Evolutionary conservation across 2,113 vertebrate species (phyloP).

Genomic region (Cochlearius cochlearius): DNA sequence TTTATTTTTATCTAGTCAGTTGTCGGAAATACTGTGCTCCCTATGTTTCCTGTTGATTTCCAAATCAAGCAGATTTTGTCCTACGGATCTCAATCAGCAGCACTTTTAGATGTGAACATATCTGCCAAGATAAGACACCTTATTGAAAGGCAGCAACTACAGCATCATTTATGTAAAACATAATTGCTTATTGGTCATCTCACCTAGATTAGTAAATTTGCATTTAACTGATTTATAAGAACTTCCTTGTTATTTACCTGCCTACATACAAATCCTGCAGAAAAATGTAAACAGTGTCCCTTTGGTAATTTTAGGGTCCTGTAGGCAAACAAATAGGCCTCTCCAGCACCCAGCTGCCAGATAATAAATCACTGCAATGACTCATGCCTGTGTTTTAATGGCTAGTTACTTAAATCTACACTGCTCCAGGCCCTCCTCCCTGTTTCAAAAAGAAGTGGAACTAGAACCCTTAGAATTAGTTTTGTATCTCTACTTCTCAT

Average conservation of each 20-base stretch:
- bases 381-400: background rate
- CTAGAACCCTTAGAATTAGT: background rate
- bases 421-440: background rate
- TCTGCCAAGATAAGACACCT: background rate
- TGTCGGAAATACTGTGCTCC: background rate
- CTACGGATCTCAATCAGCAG: background rate
- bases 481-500: background rate
- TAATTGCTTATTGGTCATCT: background rate
- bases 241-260: background rate
- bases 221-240: background rate
- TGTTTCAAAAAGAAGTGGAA: background rate
- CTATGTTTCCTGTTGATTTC: background rate
- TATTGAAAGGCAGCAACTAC: background rate
- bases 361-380: background rate
- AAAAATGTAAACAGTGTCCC: background rate
- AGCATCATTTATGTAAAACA: background rate
- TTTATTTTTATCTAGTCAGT: background rate
- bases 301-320: background rate
- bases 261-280: background rate
- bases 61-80: background rate
- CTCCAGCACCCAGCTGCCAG: background rate
- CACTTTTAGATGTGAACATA: background rate
- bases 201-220: background rate
- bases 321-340: background rate
- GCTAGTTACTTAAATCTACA: background rate